Evolutionary conservation across 2,797 vertebrate genomes (phyloP), one percentile per base, ranked within the genome.

Genomic region (Neomorphus geoffroyi): DNA sequence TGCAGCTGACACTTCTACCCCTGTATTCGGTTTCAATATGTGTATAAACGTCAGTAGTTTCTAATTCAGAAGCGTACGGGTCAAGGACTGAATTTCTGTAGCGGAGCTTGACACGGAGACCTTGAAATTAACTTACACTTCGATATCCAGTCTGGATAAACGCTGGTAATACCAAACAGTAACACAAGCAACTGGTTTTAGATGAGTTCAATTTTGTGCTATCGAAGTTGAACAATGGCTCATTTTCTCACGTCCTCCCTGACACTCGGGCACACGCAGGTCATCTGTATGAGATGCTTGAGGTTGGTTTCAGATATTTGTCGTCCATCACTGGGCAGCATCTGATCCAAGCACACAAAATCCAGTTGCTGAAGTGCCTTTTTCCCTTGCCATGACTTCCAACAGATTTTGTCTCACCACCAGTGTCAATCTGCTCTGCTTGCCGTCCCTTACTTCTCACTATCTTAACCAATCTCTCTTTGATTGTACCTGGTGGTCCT

Each of bases 381-480:
- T 80, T 95, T 95, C 58, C 72, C 80, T 92, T 89, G 91, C 58
- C 82, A 79, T 11, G 21, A 46, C 41, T 93, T 86, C 26, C 82
- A 70, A 73, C 92, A 77, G 45, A 39, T 62, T 90, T 56, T 94
- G 26, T 78, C 65, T 92, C 41, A 83, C 35, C 64, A 72, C 50
- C 72, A 88, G 33, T n/a, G 50, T 79, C 53, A 73, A 77, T 85
- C 82, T 89, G 48, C 30, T 90, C 73, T 94, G 73, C 33, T 43
- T 86, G 50, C 61, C 82, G 46, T 67, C 58, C 30, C 26, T 86
- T 90, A 53, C 48, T 67, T 82, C 74, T 91, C 86, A 65, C 62
- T 37, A 11, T 46, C 57, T 94, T 85, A 88, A 93, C 17, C 32
- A 94, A 79, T 14, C 18, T 26, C 45, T 80, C 54, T 91, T 58